A percentile compares a stretch with the other conserved stretches of the same genome.
These are phyloP conservation scores for Pristionchus maxplancki DNA, from an alignment of 2,888 invertebrate genomes.

Conservation along the genomic window DNA sequence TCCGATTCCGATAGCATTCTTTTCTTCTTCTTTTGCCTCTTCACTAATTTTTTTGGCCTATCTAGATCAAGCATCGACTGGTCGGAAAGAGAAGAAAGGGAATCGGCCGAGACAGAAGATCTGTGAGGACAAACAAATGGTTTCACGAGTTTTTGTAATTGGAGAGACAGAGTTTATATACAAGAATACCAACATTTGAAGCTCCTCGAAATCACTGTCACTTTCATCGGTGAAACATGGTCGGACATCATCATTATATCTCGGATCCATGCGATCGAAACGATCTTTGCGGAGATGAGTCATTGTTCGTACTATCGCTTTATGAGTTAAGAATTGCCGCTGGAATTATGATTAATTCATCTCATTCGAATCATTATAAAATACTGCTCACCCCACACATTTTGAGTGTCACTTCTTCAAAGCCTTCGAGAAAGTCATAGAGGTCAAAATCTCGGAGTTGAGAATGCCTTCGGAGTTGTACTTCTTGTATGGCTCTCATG, in stretches of 20 bases:
- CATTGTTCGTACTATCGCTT: background rate
- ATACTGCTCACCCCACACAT: slow-evolving; percentile 11
- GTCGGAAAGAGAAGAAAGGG: background rate
- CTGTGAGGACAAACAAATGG: too few species aligned
- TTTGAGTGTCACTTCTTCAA: background rate
- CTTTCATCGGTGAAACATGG: background rate
- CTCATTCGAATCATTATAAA: background rate
- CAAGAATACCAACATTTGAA: background rate
- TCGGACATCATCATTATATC: slow-evolving; percentile 2
- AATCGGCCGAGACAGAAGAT: background rate
- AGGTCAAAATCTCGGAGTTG: background rate
- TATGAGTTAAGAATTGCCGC: background rate
- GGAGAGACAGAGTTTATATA: background rate
- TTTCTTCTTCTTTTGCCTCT: slow-evolving; percentile 4
- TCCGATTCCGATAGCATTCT: background rate
- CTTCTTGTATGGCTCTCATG: background rate
- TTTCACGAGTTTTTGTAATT: too few species aligned
- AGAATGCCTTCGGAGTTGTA: background rate
- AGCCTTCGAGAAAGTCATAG: slow-evolving; percentile 1
- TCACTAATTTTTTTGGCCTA: background rate
- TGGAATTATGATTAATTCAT: background rate
- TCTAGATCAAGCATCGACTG: background rate
- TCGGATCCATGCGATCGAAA: background rate
- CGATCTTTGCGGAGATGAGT: slow-evolving; percentile 3
- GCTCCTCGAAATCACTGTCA: slow-evolving; percentile 11